These are phyloP conservation scores for Alosa alosa DNA, from an alignment of 2,113 vertebrate genomes.

Conservation along the genomic window DNA sequence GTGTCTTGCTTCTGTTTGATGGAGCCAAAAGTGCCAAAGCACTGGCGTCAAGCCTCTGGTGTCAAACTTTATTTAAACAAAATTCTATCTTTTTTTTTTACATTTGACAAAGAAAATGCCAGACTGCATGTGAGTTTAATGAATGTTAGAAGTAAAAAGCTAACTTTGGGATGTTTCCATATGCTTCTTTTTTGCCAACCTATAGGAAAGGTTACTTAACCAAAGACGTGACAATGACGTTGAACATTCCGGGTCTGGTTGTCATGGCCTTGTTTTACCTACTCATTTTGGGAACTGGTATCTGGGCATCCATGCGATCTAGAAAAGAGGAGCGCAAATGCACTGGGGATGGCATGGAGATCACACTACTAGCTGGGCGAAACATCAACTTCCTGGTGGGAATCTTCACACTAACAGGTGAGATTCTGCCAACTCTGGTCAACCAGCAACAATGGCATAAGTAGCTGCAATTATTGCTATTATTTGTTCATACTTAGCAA, in stretches of 20 bases:
- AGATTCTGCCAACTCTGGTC: slow-evolving; percentile 14
- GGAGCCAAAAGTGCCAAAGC: neutral
- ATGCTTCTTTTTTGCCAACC: slow-evolving; percentile 22
- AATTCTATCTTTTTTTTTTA: no score
- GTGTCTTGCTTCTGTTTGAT: neutral
- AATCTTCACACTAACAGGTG: slow-evolving; percentile 70
- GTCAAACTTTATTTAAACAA: neutral
- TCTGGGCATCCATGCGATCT: slow-evolving; percentile 80
- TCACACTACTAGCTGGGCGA: slow-evolving; percentile 76
- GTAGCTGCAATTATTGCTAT: no score
- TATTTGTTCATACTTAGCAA: no score
- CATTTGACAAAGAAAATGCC: neutral
- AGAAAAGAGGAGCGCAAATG: slow-evolving; percentile 70
- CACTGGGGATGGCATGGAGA: slow-evolving; percentile 67
- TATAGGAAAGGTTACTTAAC: slow-evolving; percentile 29
- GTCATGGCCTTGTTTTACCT: slow-evolving; percentile 73
- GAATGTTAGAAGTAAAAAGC: neutral
- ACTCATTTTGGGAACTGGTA: slow-evolving; percentile 72
- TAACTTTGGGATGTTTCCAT: neutral
- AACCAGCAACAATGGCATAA: neutral
- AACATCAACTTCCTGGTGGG: slow-evolving; percentile 74
- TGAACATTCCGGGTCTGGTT: slow-evolving; percentile 66
- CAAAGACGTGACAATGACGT: slow-evolving; percentile 48
- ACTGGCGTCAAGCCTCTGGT: neutral
- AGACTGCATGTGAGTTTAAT: neutral